These are phyloP conservation scores for Mungos mungo DNA, from an alignment of 2,113 vertebrate species.

Conservation along the genomic window DNA sequence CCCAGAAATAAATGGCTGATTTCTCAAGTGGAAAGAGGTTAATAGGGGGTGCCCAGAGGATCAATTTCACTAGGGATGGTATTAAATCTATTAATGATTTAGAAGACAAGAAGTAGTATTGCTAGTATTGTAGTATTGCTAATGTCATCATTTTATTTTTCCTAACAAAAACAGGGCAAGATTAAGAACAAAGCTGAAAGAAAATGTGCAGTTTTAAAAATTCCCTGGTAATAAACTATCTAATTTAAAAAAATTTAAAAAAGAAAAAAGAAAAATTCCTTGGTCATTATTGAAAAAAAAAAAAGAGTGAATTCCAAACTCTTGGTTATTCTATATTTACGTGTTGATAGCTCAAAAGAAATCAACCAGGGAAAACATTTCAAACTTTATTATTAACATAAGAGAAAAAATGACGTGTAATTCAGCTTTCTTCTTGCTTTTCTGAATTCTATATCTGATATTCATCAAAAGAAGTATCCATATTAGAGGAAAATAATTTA, in stretches of 20 bases:
- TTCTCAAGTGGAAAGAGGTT: conserved; percentile 46
- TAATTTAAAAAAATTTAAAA: too few species aligned
- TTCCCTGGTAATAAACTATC: background rate
- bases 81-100: conserved; percentile 46
- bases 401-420: background rate
- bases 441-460: background rate
- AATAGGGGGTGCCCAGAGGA: background rate
- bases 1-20: conserved; percentile 38
- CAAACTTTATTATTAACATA: background rate
- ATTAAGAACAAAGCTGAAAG: background rate
- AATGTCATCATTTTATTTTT: conserved; percentile 24
- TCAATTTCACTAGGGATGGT: background rate
- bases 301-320: background rate
- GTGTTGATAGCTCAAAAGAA: background rate
- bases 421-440: background rate
- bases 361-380: background rate
- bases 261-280: background rate
- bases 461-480: background rate
- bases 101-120: background rate
- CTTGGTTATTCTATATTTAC: background rate
- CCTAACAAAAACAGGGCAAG: background rate
- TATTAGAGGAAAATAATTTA: background rate
- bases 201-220: background rate
- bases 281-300: background rate
- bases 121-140: conserved; percentile 1